phyloP scores from a whole-genome alignment of 2,888 invertebrate genomes.

The Oeneis ivallda region DNA sequence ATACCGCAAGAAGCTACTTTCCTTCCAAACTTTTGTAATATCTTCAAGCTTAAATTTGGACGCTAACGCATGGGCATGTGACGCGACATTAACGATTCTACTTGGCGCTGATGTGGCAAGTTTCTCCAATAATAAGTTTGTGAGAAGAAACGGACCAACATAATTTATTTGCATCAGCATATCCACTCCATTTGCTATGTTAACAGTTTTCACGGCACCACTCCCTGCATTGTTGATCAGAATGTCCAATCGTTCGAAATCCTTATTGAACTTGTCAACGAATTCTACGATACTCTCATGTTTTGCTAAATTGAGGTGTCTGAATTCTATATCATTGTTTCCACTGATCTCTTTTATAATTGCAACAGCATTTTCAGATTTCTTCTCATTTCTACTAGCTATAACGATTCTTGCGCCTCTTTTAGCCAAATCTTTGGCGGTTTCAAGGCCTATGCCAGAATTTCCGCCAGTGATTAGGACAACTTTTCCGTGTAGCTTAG shows the following conservation, averaged over 20 bases:
- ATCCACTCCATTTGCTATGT: slow-evolving; percentile 83
- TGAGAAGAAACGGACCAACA: slow-evolving; percentile 87
- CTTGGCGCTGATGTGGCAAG: slow-evolving; percentile 64
- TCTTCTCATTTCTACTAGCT: slow-evolving; percentile 88
- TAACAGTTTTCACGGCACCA: slow-evolving; percentile 53
- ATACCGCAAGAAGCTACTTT: slow-evolving; percentile 51
- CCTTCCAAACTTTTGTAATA: slow-evolving; percentile 38
- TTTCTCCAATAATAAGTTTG: slow-evolving; percentile 82
- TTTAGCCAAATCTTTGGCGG: slow-evolving; percentile 85
- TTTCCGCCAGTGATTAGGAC: slow-evolving; percentile 90
- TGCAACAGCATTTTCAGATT: slow-evolving; percentile 85
- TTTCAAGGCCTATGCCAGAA: slow-evolving; percentile 91
- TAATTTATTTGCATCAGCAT: slow-evolving; percentile 85
- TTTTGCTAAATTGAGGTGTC: slow-evolving; percentile 74
- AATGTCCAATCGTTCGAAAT: slow-evolving; percentile 79
- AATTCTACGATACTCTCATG: slow-evolving; percentile 81
- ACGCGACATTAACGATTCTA: slow-evolving; percentile 71
- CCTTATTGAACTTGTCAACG: slow-evolving; percentile 79
- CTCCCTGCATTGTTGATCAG: slow-evolving; percentile 85
- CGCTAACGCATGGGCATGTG: slow-evolving; percentile 55
- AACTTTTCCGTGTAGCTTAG: slow-evolving; percentile 78
- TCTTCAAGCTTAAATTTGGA: slow-evolving; percentile 73
- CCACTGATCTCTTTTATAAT: slow-evolving; percentile 86
- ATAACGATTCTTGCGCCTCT: slow-evolving; percentile 86
- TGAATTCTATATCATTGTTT: slow-evolving; percentile 86